Conservation (phyloP, 2,113 vertebrate genomes). For the Prionailurus bengalensis region DNA sequence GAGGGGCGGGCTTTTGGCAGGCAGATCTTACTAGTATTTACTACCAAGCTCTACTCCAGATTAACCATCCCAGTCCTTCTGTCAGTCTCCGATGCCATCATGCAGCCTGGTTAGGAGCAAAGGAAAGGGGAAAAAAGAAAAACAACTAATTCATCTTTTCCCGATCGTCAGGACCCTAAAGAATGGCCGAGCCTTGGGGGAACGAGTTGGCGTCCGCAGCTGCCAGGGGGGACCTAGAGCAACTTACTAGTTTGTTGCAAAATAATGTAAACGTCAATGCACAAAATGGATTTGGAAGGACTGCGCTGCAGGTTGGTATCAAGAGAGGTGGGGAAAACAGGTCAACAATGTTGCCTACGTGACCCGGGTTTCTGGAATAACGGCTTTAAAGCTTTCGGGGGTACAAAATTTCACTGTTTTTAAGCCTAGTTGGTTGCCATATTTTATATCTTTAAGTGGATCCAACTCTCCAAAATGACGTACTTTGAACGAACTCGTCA, state of each 20-base stretch:
- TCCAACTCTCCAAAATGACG: conserved; percentile 89
- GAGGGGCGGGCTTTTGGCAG: conserved; percentile 93
- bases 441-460: conserved; percentile 89
- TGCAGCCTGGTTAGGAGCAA: conserved; percentile 87
- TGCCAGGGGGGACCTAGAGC: conserved; percentile 92
- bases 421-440: conserved; percentile 89
- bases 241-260: conserved; percentile 92
- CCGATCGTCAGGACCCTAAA: conserved; percentile 90
- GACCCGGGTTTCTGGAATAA: conserved; percentile 87
- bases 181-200: conserved; percentile 92
- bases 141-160: conserved; percentile 87
- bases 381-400: conserved; percentile 68
- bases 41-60: conserved; percentile 92
- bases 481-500: conserved; percentile 89
- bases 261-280: conserved; percentile 94
- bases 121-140: conserved; percentile 78
- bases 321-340: conserved; percentile 87
- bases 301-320: conserved; percentile 96
- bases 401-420: conserved; percentile 81
- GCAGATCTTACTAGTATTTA: conserved; percentile 93
- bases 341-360: conserved; percentile 87
- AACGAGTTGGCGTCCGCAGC: conserved; percentile 94
- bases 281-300: conserved; percentile 93
- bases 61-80: conserved; percentile 91
- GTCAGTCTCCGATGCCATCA: conserved; percentile 91